Conservation (phyloP, 2,113 vertebrate species). For the Potamarius usumacintae region DNA sequence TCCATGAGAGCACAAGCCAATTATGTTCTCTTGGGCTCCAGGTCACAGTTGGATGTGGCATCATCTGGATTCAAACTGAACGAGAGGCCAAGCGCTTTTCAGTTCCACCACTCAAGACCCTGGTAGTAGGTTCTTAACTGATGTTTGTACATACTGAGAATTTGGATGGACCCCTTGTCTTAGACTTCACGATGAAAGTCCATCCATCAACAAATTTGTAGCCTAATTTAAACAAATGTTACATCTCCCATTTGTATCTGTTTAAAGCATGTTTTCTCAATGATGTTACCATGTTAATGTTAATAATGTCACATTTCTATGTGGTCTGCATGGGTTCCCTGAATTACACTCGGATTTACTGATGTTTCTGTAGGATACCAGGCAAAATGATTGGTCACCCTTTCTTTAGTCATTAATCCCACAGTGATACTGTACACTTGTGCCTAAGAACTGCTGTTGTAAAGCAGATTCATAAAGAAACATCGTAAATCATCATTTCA, state of each 20-base stretch:
- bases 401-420: not conserved
- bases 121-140: too few species aligned
- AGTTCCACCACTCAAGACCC: too few species aligned
- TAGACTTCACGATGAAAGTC: not conserved
- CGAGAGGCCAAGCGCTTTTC: too few species aligned
- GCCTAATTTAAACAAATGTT: not conserved
- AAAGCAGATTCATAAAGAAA: not conserved
- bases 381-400: too few species aligned
- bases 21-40: too few species aligned
- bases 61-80: too few species aligned
- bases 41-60: too few species aligned
- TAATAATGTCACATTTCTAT: not conserved
- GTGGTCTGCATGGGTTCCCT: not conserved
- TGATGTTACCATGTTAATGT: not conserved
- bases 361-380: not conserved
- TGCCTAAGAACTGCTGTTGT: not conserved
- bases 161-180: too few species aligned
- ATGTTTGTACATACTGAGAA: too few species aligned
- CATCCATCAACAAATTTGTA: not conserved
- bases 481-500: not conserved
- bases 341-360: not conserved
- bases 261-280: not conserved
- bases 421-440: not conserved
- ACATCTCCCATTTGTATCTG: not conserved
- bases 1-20: too few species aligned